phyloP scores from a whole-genome alignment of 2,888 invertebrate species.

The Lochmaea capreae region DNA sequence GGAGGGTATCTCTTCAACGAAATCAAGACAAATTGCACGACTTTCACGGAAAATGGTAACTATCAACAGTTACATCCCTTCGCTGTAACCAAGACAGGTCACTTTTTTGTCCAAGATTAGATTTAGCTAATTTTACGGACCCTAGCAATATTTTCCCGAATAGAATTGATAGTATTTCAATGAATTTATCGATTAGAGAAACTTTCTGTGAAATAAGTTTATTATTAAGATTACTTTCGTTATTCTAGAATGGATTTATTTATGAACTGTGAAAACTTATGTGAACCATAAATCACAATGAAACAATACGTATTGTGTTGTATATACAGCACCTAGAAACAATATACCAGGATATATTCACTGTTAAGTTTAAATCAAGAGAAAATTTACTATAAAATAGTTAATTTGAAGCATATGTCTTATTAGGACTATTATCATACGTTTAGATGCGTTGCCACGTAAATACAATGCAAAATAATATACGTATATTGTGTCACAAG shows the following conservation, averaged over 20 bases:
- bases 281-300: neutral
- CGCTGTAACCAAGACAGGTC: neutral
- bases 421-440: too few species aligned
- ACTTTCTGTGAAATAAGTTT: too few species aligned
- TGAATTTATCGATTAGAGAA: neutral
- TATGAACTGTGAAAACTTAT: neutral
- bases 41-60: slow-evolving; percentile 4
- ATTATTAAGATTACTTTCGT: too few species aligned
- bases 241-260: neutral
- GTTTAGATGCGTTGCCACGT: too few species aligned
- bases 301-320: neutral
- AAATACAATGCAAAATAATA: too few species aligned
- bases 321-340: neutral
- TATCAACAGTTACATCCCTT: slow-evolving; percentile 14
- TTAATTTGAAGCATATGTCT: too few species aligned
- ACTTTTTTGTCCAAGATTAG: slow-evolving; percentile 12
- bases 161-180: neutral
- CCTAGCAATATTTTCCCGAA: neutral
- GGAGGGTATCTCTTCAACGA: neutral
- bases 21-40: slow-evolving; percentile 9
- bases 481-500: too few species aligned
- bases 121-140: slow-evolving; percentile 8
- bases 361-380: neutral
- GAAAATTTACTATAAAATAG: too few species aligned
- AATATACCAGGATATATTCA: neutral